A percentile compares a stretch with the other conserved stretches of the same genome.
Conservation (phyloP, 2,888 invertebrate genomes). For the Andrena trimmerana region DNA sequence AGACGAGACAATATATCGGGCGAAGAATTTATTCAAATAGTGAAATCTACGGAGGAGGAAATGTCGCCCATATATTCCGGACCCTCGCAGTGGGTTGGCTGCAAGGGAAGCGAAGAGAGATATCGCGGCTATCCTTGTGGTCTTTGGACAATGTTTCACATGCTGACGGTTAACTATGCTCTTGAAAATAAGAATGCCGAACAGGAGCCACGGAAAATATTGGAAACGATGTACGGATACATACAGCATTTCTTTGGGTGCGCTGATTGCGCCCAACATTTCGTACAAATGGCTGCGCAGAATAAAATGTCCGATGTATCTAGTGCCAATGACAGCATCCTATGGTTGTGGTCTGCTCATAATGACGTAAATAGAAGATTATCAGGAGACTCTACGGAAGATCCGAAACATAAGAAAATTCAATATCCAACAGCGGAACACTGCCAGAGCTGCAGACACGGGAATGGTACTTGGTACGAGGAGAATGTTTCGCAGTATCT, state of each 20-base stretch:
- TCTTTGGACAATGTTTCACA: constrained; percentile 97
- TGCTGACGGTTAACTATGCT: constrained; percentile 90
- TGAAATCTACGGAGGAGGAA: constrained; percentile 86
- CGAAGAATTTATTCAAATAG: constrained; percentile 87
- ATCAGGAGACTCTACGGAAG: constrained; percentile 94
- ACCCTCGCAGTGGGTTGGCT: constrained; percentile 90
- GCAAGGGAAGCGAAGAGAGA: constrained; percentile 91
- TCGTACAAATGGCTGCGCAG: constrained; percentile 92
- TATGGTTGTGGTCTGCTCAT: constrained; percentile 98
- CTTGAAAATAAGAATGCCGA: constrained; percentile 64
- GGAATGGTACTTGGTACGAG: constrained; percentile 88
- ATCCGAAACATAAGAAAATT: constrained; percentile 94
- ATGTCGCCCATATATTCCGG: constrained; percentile 87
- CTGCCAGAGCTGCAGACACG: constrained; percentile 90
- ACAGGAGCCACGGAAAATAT: constrained; percentile 88
- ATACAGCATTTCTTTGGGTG: constrained; percentile 97
- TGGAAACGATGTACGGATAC: constrained; percentile 94
- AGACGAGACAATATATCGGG: constrained; percentile 87
- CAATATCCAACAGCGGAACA: constrained; percentile 92
- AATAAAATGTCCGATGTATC: constrained; percentile 90
- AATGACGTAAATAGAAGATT: constrained; percentile 96
- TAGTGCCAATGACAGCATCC: constrained; percentile 90
- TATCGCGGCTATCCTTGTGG: constrained; percentile 97
- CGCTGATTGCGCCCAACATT: constrained; percentile 95
- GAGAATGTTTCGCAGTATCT: constrained; percentile 89